phyloP scores from a whole-genome alignment of 2,888 invertebrate genomes.

The Chloroclysta siterata region DNA sequence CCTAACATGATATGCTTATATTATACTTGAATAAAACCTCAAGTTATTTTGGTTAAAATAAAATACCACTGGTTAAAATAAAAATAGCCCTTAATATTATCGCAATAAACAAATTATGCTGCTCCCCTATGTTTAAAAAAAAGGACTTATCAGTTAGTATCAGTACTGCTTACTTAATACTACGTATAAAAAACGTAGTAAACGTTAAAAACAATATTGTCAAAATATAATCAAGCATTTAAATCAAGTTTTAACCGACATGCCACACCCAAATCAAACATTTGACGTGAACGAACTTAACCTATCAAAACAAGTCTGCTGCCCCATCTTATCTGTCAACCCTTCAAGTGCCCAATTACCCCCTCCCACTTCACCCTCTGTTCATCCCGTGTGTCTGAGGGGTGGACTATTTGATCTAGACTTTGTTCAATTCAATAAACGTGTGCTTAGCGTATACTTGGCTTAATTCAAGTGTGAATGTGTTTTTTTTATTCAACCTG shows the following conservation, averaged over 20 bases:
- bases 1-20: no score
- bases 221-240: no score
- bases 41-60: no score
- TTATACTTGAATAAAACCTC: no score
- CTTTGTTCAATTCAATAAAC: conserved; percentile 11
- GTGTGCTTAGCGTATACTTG: not conserved
- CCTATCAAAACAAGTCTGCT: conserved; percentile 27
- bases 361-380: conserved; percentile 14
- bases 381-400: conserved; percentile 4
- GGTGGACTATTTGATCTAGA: conserved; percentile 20
- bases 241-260: conserved; percentile 16
- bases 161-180: no score
- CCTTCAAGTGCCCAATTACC: conserved; percentile 29
- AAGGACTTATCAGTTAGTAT: no score
- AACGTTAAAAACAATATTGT: no score
- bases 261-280: conserved; percentile 23
- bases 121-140: no score
- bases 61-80: no score
- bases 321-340: conserved; percentile 29
- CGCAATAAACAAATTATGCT: no score
- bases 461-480: conserved; percentile 1
- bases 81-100: no score
- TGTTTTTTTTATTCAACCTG: not conserved
- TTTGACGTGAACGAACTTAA: conserved; percentile 17
- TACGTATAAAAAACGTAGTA: no score